Conservation (phyloP, 2,888 invertebrate genomes). For the Enoplolaimus lenunculus region DNA sequence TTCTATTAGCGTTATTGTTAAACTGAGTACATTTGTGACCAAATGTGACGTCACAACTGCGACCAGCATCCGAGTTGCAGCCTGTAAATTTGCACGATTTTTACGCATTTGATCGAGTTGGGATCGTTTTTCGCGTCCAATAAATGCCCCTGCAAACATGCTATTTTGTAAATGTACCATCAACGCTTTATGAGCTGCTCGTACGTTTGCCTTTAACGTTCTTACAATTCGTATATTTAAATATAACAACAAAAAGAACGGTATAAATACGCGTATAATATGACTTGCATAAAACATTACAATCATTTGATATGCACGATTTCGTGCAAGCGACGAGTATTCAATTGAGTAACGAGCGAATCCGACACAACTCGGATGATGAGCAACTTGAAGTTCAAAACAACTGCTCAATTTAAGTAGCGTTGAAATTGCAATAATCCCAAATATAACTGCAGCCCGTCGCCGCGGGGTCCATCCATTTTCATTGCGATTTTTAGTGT, state of each 20-base stretch:
- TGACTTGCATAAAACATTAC: conserved; percentile 1
- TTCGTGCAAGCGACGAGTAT: conserved; percentile 9
- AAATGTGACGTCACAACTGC: conserved; percentile 3
- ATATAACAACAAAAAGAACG: conserved; percentile 6
- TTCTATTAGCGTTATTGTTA: background rate
- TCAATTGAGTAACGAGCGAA: conserved; percentile 1
- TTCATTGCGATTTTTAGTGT: too few species aligned
- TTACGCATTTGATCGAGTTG: background rate
- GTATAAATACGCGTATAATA: conserved; percentile 1
- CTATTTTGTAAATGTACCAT: background rate
- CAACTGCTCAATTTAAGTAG: background rate
- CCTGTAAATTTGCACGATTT: background rate
- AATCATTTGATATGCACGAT: background rate
- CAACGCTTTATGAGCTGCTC: background rate
- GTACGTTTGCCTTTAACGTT: background rate
- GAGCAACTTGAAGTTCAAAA: background rate
- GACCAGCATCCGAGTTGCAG: conserved; percentile 18
- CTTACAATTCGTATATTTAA: background rate
- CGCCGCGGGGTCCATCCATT: background rate
- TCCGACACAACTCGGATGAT: background rate
- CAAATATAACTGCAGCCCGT: background rate
- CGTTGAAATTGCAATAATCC: background rate
- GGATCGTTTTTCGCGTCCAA: background rate
- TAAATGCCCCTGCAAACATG: background rate
- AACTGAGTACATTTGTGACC: background rate